Evolutionary conservation across 2,113 vertebrate species (phyloP).

Genomic region (Thermophis baileyi): DNA sequence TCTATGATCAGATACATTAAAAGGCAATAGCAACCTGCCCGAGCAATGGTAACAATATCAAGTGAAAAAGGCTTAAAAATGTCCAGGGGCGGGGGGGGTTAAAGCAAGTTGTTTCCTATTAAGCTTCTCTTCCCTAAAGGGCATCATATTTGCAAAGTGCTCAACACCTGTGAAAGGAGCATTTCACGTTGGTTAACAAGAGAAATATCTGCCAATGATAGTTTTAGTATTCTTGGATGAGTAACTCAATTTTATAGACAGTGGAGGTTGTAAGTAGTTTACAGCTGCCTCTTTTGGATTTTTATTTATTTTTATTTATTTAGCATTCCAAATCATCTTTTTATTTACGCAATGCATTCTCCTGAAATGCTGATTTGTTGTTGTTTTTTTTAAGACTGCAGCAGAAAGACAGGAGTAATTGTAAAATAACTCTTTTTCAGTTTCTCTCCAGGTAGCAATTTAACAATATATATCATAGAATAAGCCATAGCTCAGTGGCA

Average conservation of each 20-base stretch:
- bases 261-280: constrained; percentile 2
- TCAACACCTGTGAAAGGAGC: constrained; percentile 17
- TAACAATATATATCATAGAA: constrained; percentile 10
- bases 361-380: neutral
- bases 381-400: neutral
- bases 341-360: neutral
- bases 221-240: constrained; percentile 18
- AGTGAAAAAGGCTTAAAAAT: neutral
- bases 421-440: neutral
- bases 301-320: constrained; percentile 22
- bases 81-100: too few relatives aligned
- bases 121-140: constrained; percentile 26
- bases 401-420: neutral
- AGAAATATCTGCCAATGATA: constrained; percentile 26
- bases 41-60: neutral
- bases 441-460: constrained; percentile 7
- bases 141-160: constrained; percentile 13
- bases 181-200: constrained; percentile 34
- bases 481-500: neutral
- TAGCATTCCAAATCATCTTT: neutral
- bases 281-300: constrained; percentile 11
- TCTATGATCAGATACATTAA: neutral
- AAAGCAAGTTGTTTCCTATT: constrained; percentile 21
- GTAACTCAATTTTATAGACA: constrained; percentile 19
- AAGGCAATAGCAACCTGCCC: neutral